Base-by-base conservation (phyloP, 2,888 invertebrate genomes). In the Eristalis intricaria region DNA sequence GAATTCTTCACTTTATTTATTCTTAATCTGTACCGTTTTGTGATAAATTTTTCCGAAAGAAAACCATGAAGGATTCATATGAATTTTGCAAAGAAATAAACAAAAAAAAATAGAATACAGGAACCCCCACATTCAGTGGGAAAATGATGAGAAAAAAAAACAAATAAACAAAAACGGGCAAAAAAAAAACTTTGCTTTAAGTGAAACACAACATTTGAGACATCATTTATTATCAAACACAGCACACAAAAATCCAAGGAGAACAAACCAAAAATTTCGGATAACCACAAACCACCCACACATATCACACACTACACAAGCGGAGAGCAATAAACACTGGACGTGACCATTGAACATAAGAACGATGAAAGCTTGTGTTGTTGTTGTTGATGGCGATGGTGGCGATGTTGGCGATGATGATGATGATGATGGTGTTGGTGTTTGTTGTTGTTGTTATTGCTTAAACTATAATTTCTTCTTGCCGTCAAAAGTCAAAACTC, bases 201-300 rank as follows among this genome's bases (percentile, higher is more conserved):
- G 38, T 43, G 43, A 68, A 61, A 61, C 15, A 32, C 76, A 61
- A 43, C 43, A 43, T n/a, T 43, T n/a, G 8, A 19, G 19, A 50
- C 50, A 5, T 71, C 73, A 73, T 61, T 35, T 35, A 26, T 73
- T 50, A 50, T 50, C n/a, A 19, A n/a, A 19, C 19, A 50, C 29
- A 40, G 38, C n/a, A 19, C 19, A 69, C 50, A 64, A 61, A 74
- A 15, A 22, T 19, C 7, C 19, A 7, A 50, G 2, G 50, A 74
- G 61, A 63, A 66, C 38, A 70, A 75, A 19, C 50, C 50, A 65
- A 60, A 60, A 58, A 29, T 23, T 7, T 13, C 29, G 64, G 64
- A 64, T 60, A 64, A 64, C 58, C 64, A 64, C 61, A 64, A 75
- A 19, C 75, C 81, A 81, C 81, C 81, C 69, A 75, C 75, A 81